Evolutionary conservation across 2,797 vertebrate genomes (phyloP), one percentile per base, ranked within the genome.

Genomic region (Helicolenus hilgendorfi): DNA sequence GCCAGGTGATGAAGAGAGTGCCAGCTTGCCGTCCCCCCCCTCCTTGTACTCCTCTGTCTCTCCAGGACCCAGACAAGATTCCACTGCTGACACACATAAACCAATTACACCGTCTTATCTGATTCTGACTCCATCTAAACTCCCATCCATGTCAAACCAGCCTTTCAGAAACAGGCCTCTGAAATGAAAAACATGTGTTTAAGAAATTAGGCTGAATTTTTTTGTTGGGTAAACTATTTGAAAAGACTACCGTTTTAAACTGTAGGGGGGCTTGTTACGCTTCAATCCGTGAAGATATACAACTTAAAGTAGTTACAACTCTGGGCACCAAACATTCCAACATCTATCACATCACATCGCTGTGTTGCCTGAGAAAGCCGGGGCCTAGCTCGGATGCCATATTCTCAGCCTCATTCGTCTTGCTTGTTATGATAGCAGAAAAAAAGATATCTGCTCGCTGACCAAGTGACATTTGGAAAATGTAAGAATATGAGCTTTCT

Each of bases 51-150:
- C 79, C 73, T 60, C 89, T 86, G 90, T 94, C 89, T 94, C 90
- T 92, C 64, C 81, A 77, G 88, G 88, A 89, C 78, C 91, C 90
- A 96, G 93, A 96, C 94, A 84, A 88, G 95, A 96, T 95, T 97
- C 95, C 96, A 93, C 90, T 93, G 92, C 94, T 96, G 95, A 97
- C 96, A 96, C 93, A 94, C 95, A 95, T 97, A 97, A 97, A 97
- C 91, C 94, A 96, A 96, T 97, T 96, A 96, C 87, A 90, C 87
- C 74, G 85, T 93, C 95, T 97, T 97, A 97, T 97, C 96, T 95
- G 94, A 95, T 96, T 92, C 89, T 95, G 93, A 87, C 94, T 96
- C 81, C 86, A 84, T 91, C 91, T 93, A 92, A 94, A 95, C 92
- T 92, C 90, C 80, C 38, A 83, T 94, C 91, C 91, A 95, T 91